Base-by-base conservation (phyloP, 2,797 vertebrate genomes). In the Cephalopachus bancanus region DNA sequence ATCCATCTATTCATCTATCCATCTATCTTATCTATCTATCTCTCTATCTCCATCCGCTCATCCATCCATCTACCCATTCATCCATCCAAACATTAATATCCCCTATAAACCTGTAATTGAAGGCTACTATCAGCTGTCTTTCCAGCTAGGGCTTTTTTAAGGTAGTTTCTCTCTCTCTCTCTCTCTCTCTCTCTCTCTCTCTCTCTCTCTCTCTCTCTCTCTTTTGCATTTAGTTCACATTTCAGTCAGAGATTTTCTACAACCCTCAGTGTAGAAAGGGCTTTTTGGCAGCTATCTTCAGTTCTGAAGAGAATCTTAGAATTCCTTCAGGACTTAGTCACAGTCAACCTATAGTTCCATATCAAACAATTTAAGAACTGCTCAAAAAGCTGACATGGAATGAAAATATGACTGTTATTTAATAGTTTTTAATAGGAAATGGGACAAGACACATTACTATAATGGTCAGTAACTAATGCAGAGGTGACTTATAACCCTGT, bases 81-180 rank as follows among this genome's bases (percentile, higher is more conserved):
- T 44, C 26, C 51, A 88, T 72, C 67, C 62, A 89, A 72, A 75
- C 65, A 90, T 64, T 64, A 89, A 89, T 76, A 79, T 57, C n/a
- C 84, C 71, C 65, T 87, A n/a, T 92, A 89, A 96, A 91, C 65
- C 85, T 71, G 24, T 44, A 89, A 92, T 55, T 71, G 78, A 33
- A 72, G 1, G 33, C 44, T 55, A 64, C 72, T 51, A 28, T 49
- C 37, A 51, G 72, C 78, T 96, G 59, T 94, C 88, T 64, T 91
- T 83, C 51, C 37, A 79, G 79, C 44, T 64, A 44, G 28, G 33
- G 62, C 33, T 93, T 83, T 67, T 91, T 71, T 17, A 80, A 86
- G 69, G 44, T 62, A 26, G 10, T 20, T 55, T 76, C 16, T 30
- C n/a, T 71, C 67, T 24, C 28, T 20, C 8, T 44, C n/a, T n/a